Evolutionary conservation across 2,113 vertebrate genomes (phyloP).

Genomic region (Lanius ludovicianus): DNA sequence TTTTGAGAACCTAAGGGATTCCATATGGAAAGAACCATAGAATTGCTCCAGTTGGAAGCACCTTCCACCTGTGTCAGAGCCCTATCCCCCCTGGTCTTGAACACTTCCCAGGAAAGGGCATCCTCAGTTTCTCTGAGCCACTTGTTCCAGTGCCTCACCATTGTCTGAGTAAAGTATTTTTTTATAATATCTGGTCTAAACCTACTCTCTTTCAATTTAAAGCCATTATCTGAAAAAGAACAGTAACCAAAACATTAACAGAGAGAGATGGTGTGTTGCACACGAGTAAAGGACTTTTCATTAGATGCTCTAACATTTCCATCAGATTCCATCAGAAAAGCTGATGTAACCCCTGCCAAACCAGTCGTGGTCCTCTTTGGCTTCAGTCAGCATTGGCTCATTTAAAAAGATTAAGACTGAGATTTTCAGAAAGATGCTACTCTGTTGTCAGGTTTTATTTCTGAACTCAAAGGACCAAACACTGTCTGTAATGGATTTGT

Average conservation of each 20-base stretch:
- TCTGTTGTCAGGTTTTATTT: not conserved
- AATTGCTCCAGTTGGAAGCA: not conserved
- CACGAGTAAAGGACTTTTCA: not conserved
- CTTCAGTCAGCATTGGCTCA: not conserved
- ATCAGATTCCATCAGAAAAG: not conserved
- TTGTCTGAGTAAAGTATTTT: not conserved
- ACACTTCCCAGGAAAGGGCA: not conserved
- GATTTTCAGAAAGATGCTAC: not conserved
- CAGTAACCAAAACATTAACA: not conserved
- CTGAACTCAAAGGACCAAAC: not conserved
- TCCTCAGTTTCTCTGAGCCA: not conserved
- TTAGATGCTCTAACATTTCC: accelerated
- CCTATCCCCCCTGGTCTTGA: not conserved
- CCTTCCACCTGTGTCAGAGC: not conserved
- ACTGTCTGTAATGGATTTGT: not conserved
- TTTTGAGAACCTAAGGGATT: not conserved
- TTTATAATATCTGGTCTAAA: not conserved
- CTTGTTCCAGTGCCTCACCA: not conserved
- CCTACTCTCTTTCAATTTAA: not conserved
- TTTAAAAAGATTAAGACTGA: not conserved
- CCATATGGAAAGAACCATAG: not conserved
- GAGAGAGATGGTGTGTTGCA: not conserved
- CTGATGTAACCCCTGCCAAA: not conserved
- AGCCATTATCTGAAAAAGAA: not conserved
- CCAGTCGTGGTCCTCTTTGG: not conserved